A percentile compares a stretch with the other conserved stretches of the same genome.
Evolutionary conservation across 2,113 vertebrate species (phyloP).

Genomic region (Megaceryle torquata): DNA sequence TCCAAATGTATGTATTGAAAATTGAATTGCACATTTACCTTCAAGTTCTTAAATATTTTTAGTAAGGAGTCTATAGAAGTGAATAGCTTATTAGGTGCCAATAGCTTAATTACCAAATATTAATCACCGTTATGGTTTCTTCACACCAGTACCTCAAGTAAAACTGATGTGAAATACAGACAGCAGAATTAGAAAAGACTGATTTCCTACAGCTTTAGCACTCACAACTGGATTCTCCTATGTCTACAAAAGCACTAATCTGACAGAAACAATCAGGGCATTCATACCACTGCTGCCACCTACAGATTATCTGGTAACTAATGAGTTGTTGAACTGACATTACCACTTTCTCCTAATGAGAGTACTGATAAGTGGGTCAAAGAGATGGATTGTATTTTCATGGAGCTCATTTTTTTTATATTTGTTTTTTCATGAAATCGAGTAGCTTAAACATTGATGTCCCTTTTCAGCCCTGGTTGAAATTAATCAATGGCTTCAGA

Average conservation of each 20-base stretch:
- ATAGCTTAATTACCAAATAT: constrained; percentile 56
- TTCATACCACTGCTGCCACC: constrained; percentile 44
- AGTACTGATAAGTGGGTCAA: neutral
- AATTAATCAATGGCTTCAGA: neutral
- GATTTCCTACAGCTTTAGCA: neutral
- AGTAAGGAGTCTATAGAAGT: constrained; percentile 13
- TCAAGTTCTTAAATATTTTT: constrained; percentile 52
- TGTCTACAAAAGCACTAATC: neutral
- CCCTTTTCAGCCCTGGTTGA: neutral
- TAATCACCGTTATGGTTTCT: constrained; percentile 34
- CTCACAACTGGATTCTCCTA: neutral
- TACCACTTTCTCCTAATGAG: neutral
- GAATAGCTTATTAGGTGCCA: constrained; percentile 48
- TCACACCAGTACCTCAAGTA: neutral
- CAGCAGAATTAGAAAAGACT: neutral
- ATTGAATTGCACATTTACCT: constrained; percentile 4
- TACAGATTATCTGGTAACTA: constrained; percentile 8
- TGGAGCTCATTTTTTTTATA: neutral
- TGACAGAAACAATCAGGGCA: neutral
- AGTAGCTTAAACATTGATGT: neutral
- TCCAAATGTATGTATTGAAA: constrained; percentile 6
- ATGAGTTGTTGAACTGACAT: neutral
- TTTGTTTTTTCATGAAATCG: neutral
- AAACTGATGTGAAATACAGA: neutral
- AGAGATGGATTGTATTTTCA: neutral